A percentile compares a stretch with the other conserved stretches of the same genome.
phyloP scores from a whole-genome alignment of 2,113 vertebrate genomes.

The Diadophis punctatus region DNA sequence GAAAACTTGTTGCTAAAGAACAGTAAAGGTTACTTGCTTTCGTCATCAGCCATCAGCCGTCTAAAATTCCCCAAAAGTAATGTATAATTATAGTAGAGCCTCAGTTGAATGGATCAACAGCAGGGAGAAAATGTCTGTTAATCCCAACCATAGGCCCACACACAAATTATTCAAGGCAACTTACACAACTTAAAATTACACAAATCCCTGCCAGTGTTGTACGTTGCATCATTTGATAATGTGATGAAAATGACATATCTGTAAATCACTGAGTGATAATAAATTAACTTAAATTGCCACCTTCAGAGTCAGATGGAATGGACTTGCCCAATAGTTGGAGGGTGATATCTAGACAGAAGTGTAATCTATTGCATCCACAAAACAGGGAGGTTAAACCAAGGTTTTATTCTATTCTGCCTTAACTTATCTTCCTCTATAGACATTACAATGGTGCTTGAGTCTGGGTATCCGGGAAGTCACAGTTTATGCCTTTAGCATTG shows the following conservation, averaged over 20 bases:
- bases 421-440: constrained; percentile 64
- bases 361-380: background rate
- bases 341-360: background rate
- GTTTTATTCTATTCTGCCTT: background rate
- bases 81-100: background rate
- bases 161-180: background rate
- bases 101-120: background rate
- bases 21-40: background rate
- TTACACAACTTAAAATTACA: too few species aligned
- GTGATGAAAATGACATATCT: background rate
- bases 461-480: constrained; percentile 92
- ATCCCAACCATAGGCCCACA: background rate
- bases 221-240: background rate
- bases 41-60: background rate
- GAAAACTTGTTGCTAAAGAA: background rate
- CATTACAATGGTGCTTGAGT: constrained; percentile 92
- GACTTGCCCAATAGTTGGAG: background rate
- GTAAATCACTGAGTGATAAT: background rate
- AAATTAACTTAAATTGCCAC: background rate
- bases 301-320: background rate
- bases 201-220: background rate
- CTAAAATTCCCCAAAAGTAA: background rate
- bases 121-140: background rate
- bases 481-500: constrained; percentile 97
- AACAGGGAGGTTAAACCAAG: background rate